Evolutionary conservation across 2,113 vertebrate genomes (phyloP), one percentile per base, ranked within the genome.

Genomic region (Polyodon spathula): DNA sequence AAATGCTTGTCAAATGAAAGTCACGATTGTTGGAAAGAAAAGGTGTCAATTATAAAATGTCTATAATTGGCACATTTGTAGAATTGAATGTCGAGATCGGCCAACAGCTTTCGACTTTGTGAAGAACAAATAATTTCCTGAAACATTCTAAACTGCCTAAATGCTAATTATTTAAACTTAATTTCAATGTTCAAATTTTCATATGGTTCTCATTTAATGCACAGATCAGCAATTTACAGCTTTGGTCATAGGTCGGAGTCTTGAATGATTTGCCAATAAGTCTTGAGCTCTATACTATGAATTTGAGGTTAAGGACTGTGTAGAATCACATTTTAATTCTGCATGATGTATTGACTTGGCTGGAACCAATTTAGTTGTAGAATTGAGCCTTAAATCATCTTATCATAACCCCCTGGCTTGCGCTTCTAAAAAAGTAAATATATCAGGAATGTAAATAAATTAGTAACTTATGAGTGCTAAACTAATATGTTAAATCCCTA

Each of bases 251-350:
- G 76, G 81, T 72, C 73, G 76, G 56, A 12, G 70, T 78, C 66
- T 73, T 81, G 85, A 86, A 77, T 81, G 85, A 86, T 84, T 78
- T 83, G 78, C 79, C 84, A 84, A 84, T 81, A 81, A 78, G 80
- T 72, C 76, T 27, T 6, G 17, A 43, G 59, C 58, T 38, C 44
- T 43, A 8, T 58, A 12, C n/a, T 43, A 43, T 48, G 61, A 44
- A 56, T 59, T 69, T 75, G 75, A 40, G 72, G 74, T 76, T 73
- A 73, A 76, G 60, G 76, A 75, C 55, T 56, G 61, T 66, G 58
- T 37, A 64, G 73, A 76, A 73, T 81, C 81, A 76, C 77, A 77
- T 82, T 87, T 84, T 85, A 87, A 85, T 87, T 83, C 80, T 65
- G 63, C 65, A 59, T 85, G 83, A 87, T 85, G 77, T 79, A 87